Percentiles rank a stretch among this genome's conserved stretches.
These are phyloP conservation scores for Pedetes capensis DNA, from an alignment of 2,113 vertebrate species.

Conservation along the genomic window DNA sequence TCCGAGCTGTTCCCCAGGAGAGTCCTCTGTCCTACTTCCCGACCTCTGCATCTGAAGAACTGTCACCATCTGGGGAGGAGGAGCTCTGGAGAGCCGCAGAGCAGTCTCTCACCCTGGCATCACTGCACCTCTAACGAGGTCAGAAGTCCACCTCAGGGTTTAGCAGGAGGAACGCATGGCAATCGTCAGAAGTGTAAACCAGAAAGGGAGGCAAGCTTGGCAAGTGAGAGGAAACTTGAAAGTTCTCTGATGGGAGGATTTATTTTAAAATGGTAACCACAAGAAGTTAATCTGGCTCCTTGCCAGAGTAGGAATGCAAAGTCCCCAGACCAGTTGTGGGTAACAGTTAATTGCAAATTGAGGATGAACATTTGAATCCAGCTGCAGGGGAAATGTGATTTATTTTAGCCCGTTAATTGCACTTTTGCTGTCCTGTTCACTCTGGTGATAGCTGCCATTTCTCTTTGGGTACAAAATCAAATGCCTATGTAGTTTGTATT, in stretches of 20 bases:
- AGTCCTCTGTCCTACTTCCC: constrained; percentile 43
- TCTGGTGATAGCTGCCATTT: background rate
- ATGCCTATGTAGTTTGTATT: background rate
- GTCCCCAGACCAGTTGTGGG: background rate
- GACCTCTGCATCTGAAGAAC: constrained; percentile 34
- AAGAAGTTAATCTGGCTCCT: constrained; percentile 28
- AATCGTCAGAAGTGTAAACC: background rate
- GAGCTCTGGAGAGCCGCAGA: constrained; percentile 64
- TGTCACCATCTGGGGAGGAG: constrained; percentile 60
- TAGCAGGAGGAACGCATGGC: background rate
- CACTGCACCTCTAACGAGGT: constrained; percentile 66
- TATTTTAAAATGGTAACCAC: constrained; percentile 7
- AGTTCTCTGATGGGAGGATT: constrained; percentile 36
- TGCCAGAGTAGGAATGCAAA: background rate
- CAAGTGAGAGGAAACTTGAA: background rate
- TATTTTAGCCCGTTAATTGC: background rate
- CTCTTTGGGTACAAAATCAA: background rate
- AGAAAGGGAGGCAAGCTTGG: background rate
- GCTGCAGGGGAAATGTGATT: background rate
- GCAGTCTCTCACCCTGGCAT: constrained; percentile 38
- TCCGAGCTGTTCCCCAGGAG: constrained; percentile 21
- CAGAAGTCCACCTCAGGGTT: constrained; percentile 51
- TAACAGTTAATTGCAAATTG: background rate
- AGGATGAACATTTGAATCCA: background rate
- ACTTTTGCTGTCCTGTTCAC: background rate